phyloP scores from a whole-genome alignment of 2,888 invertebrate genomes.

The Plusia festucae region DNA sequence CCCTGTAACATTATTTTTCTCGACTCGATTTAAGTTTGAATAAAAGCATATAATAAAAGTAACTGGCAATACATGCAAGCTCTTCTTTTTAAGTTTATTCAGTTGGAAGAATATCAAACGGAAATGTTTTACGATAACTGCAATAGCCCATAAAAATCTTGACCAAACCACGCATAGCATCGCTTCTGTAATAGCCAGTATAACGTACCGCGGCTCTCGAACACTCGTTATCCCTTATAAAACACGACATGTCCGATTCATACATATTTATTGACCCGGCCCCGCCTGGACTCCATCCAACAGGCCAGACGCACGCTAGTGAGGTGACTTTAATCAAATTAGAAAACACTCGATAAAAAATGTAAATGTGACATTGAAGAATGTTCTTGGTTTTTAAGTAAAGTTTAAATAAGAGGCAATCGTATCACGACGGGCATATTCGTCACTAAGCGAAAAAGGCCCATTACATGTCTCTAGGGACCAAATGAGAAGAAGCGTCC shows the following conservation, averaged over 20 bases:
- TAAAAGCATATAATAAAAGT: too few species aligned
- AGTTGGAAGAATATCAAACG: neutral
- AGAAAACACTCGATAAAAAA: neutral
- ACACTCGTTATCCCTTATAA: conserved; percentile 58
- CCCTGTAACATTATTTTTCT: too few species aligned
- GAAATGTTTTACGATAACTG: conserved; percentile 3
- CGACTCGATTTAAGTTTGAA: too few species aligned
- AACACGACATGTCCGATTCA: conserved; percentile 67
- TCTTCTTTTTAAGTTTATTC: neutral
- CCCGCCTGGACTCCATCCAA: conserved; percentile 70
- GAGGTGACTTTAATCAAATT: conserved; percentile 18
- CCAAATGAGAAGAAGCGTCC: neutral
- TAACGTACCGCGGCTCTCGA: conserved; percentile 6
- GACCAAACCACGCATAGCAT: conserved; percentile 11
- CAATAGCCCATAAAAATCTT: conserved; percentile 1
- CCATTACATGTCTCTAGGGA: conserved; percentile 1
- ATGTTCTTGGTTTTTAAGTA: neutral
- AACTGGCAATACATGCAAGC: too few species aligned
- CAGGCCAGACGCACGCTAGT: conserved; percentile 26
- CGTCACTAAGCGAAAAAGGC: conserved; percentile 4
- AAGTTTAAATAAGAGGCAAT: neutral
- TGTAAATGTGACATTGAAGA: neutral
- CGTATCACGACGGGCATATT: conserved; percentile 1
- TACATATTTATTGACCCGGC: conserved; percentile 78
- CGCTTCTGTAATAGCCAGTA: neutral